Evolutionary conservation across 2,797 vertebrate species (phyloP).

Genomic region (Silurus aristotelis): DNA sequence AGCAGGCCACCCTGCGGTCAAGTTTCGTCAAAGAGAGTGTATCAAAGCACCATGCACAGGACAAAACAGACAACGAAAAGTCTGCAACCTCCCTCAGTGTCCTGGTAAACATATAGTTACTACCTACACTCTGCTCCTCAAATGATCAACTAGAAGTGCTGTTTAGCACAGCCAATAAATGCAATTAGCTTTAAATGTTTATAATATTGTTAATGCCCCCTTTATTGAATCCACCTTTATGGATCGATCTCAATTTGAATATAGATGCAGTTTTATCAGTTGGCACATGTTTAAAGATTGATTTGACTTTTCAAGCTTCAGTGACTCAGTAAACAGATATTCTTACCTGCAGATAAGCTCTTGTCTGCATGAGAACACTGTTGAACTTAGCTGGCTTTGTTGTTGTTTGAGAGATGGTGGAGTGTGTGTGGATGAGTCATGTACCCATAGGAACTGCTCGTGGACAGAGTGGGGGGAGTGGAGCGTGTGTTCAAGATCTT

Average conservation of each 20-base stretch:
- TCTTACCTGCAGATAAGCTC: neutral
- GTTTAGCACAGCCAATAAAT: neutral
- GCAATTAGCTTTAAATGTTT: neutral
- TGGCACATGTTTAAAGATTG: neutral
- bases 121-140: neutral
- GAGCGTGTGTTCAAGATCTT: constrained; percentile 82
- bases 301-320: neutral
- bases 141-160: neutral
- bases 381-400: neutral
- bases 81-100: constrained; percentile 86
- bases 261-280: neutral
- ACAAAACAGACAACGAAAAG: constrained; percentile 71
- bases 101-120: constrained; percentile 64
- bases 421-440: constrained; percentile 68
- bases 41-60: constrained; percentile 73
- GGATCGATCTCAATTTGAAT: neutral
- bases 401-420: constrained; percentile 60
- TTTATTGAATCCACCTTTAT: neutral
- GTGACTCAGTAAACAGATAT: constrained; percentile 12
- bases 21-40: constrained; percentile 77
- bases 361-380: neutral
- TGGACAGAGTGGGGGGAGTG: constrained; percentile 84
- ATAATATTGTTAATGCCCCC: neutral
- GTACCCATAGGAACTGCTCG: constrained; percentile 76
- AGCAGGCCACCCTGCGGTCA: constrained; percentile 66